A percentile compares a stretch with the other conserved stretches of the same genome.
Conservation (phyloP, 2,797 vertebrate species). For the Rhynchonycteris naso region DNA sequence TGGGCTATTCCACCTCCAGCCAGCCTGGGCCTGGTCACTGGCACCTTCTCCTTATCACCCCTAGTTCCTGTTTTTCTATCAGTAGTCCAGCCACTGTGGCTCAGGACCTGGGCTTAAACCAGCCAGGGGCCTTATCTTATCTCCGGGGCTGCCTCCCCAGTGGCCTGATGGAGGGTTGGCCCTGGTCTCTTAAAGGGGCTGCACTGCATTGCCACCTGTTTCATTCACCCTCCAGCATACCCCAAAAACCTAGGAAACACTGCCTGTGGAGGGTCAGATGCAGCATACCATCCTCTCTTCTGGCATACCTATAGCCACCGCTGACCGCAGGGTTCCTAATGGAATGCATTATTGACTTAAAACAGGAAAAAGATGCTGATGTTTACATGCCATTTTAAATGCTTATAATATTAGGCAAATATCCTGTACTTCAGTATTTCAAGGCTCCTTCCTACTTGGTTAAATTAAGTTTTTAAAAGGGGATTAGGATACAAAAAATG, state of each 20-base stretch:
- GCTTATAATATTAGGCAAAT: neutral
- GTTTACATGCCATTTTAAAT: neutral
- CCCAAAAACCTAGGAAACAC: neutral
- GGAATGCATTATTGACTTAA: neutral
- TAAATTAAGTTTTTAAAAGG: neutral
- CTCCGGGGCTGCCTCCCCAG: conserved; percentile 65
- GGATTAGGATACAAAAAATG: neutral
- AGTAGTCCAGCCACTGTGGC: conserved; percentile 6
- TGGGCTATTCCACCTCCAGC: neutral
- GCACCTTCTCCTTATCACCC: conserved; percentile 59
- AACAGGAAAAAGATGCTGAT: neutral
- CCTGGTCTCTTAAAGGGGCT: conserved; percentile 71
- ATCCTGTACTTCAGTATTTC: neutral
- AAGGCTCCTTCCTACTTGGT: neutral
- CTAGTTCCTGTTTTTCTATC: conserved; percentile 69
- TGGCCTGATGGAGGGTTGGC: neutral
- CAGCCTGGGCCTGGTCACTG: conserved; percentile 39
- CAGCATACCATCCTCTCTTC: neutral
- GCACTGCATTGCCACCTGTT: neutral
- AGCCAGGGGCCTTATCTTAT: conserved; percentile 73
- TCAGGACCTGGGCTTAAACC: conserved; percentile 31
- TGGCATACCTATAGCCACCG: neutral
- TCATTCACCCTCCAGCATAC: neutral
- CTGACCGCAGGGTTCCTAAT: neutral
- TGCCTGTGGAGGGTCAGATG: neutral